These are phyloP conservation scores for Muntiacus muntjak DNA, from an alignment of 2,113 vertebrate species.

Conservation along the genomic window DNA sequence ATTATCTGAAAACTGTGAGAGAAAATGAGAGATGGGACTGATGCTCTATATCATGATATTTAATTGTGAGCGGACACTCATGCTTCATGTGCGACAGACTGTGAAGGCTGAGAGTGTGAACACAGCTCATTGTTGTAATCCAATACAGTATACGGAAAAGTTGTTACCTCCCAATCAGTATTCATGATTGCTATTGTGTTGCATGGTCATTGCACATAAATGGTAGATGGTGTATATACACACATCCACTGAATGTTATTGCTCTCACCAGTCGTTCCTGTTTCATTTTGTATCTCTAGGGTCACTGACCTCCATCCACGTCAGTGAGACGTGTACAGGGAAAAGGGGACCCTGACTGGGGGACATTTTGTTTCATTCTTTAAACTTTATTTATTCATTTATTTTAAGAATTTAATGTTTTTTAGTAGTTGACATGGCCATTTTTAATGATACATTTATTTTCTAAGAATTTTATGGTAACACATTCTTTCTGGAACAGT, in stretches of 20 bases:
- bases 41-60: neutral
- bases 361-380: neutral
- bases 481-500: neutral
- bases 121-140: slow-evolving; percentile 16
- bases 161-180: neutral
- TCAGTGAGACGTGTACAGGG: neutral
- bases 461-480: neutral
- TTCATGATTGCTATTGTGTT: neutral
- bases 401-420: neutral
- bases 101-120: slow-evolving; percentile 14
- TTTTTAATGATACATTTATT: neutral
- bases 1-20: slow-evolving; percentile 11
- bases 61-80: slow-evolving; percentile 32
- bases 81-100: slow-evolving; percentile 35
- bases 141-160: neutral
- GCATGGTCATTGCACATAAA: neutral
- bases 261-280: neutral
- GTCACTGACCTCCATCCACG: neutral
- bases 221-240: neutral
- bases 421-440: neutral
- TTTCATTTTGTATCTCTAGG: neutral
- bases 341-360: neutral
- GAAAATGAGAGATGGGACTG: neutral
- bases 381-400: neutral
- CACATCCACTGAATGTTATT: neutral